Conservation (phyloP, 2,888 invertebrate genomes). For the Balanococcus diminutus region DNA sequence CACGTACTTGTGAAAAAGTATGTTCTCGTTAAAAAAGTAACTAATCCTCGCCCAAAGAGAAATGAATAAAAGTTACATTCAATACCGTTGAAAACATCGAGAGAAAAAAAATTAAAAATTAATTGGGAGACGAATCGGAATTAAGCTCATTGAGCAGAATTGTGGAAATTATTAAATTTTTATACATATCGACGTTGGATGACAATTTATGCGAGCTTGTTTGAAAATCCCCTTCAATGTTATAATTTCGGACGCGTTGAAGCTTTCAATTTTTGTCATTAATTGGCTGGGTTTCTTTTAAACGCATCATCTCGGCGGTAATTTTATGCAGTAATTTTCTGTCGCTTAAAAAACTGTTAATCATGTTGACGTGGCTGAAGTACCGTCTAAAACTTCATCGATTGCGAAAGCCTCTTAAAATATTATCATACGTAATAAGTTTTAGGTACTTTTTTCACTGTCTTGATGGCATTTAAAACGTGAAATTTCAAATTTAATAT, state of each 20-base stretch:
- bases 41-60: no score
- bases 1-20: no score
- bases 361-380: slow-evolving; percentile 11
- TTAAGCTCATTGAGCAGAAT: no score
- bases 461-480: slow-evolving; percentile 5
- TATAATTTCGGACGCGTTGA: background rate
- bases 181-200: background rate
- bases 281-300: background rate
- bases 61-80: no score
- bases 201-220: background rate
- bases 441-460: background rate
- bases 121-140: no score
- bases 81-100: no score
- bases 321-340: slow-evolving; percentile 11
- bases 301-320: background rate
- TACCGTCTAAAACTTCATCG: slow-evolving; percentile 5
- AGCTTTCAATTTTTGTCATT: slow-evolving; percentile 5
- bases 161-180: no score
- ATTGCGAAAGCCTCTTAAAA: slow-evolving; percentile 5
- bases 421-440: slow-evolving; percentile 11
- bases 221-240: background rate
- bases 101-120: no score
- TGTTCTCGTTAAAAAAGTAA: no score
- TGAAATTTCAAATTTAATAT: background rate
- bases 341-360: slow-evolving; percentile 11